These are phyloP conservation scores for Matsumyia berberina DNA, from an alignment of 2,888 invertebrate genomes.

Conservation along the genomic window DNA sequence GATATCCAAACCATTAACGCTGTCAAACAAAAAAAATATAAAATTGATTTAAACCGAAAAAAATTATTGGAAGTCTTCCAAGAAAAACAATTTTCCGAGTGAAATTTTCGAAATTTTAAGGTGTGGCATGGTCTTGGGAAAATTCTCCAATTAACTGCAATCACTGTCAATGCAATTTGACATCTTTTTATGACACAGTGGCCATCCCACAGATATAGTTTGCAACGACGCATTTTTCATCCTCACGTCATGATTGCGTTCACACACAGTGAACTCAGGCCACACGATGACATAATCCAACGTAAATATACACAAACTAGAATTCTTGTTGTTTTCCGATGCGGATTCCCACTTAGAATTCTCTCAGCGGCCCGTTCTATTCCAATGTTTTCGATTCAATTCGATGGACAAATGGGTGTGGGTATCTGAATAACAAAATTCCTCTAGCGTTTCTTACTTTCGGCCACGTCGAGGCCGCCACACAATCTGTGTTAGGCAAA, in stretches of 20 bases:
- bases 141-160: conserved; percentile 12
- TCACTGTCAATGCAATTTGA: conserved; percentile 47
- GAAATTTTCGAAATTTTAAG: conserved; percentile 39
- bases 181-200: conserved; percentile 20
- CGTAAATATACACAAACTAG: conserved; percentile 14
- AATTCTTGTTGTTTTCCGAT: conserved; percentile 11
- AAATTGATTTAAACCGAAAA: background rate
- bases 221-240: conserved; percentile 17
- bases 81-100: conserved; percentile 8
- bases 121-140: conserved; percentile 35
- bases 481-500: background rate
- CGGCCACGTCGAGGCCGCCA: conserved; percentile 18
- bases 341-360: conserved; percentile 22
- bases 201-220: conserved; percentile 14
- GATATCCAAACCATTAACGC: background rate
- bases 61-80: conserved; percentile 32
- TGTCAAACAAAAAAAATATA: conserved; percentile 3
- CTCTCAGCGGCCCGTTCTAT: conserved; percentile 8
- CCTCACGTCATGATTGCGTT: conserved; percentile 3
- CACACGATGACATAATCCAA: conserved; percentile 61
- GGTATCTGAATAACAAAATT: conserved; percentile 31
- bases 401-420: conserved; percentile 27
- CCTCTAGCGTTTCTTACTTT: background rate
- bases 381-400: conserved; percentile 33
- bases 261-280: background rate